phyloP scores from a whole-genome alignment of 2,888 invertebrate species.

The Chloroclystis v-ata region DNA sequence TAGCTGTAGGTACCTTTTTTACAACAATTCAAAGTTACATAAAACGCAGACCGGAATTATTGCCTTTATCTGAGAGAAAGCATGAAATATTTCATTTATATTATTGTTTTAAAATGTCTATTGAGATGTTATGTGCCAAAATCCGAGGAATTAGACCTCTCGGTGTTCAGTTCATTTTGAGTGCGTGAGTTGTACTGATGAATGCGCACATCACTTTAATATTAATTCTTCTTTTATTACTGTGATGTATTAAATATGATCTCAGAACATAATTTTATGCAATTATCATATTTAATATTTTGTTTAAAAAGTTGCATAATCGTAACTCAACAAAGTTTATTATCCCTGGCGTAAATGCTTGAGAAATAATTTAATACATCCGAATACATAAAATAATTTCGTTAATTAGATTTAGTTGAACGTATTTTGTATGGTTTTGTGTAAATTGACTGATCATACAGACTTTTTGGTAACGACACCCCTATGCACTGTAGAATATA shows the following conservation, averaged over 20 bases:
- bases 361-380: constrained; percentile 77
- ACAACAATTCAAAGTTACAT: neutral
- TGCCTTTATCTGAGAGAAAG: constrained; percentile 45
- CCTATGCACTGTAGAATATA: constrained; percentile 62
- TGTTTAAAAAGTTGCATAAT: constrained; percentile 52
- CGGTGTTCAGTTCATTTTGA: constrained; percentile 21
- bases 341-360: constrained; percentile 56
- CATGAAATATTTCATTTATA: constrained; percentile 53
- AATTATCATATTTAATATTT: constrained; percentile 72
- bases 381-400: constrained; percentile 43
- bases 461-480: constrained; percentile 13
- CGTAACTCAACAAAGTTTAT: constrained; percentile 32
- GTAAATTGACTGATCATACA: constrained; percentile 14
- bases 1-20: constrained; percentile 7
- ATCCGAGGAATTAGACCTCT: constrained; percentile 25
- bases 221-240: constrained; percentile 70
- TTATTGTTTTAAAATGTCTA: constrained; percentile 51
- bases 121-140: constrained; percentile 43
- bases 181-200: constrained; percentile 3
- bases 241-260: constrained; percentile 84
- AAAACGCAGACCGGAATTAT: neutral
- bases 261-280: constrained; percentile 78
- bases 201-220: constrained; percentile 40
- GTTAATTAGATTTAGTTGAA: constrained; percentile 32
- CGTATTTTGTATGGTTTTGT: constrained; percentile 17